Evolutionary conservation across 2,797 vertebrate genomes (phyloP), one percentile per base, ranked within the genome.

Genomic region (Atherinosoma microstoma): DNA sequence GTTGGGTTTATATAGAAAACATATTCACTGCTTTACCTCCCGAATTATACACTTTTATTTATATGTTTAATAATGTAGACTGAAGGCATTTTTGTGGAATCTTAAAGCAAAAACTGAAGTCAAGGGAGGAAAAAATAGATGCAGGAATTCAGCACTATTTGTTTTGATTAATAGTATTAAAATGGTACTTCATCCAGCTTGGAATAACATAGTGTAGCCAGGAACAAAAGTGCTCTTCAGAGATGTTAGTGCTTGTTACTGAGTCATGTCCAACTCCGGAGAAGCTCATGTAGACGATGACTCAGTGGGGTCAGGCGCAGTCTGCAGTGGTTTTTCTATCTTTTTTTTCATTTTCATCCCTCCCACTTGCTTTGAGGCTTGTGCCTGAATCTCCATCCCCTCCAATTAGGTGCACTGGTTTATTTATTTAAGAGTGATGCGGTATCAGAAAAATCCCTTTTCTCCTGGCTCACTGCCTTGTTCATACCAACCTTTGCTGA

Each of bases 261-360:
- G 85, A 89, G 59, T 90, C 86, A 87, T 75, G 65, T 18, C 66
- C 67, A 35, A 20, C 67, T 59, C 62, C 68, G 78, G 70, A 82
- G 74, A 82, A 78, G 81, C 79, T 54, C 7, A 49, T 69, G 70
- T 67, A 88, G 88, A 90, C 86, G 38, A 83, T 91, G 90, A 91
- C 88, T 92, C 90, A 91, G 78, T 16, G 64, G 69, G 84, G 90
- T 91, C 87, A 91, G 85, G 88, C 82, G 0, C 83, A 76, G 85
- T 87, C 85, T 81, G 81, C 76, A 77, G 89, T 66, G 76, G 20
- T 73, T 83, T 77, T 18, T 73, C 34, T 79, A 18, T 78, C 64
- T 75, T 74, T 76, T 1, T 22, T 47, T 12, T 45, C 30, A 0
- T 75, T 78, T 83, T 70, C 58, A 64, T 65, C 57, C 71, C 81